Evolutionary conservation across 2,888 invertebrate genomes (phyloP), one percentile per base, ranked within the genome.

Genomic region (Brachypalpus laphriformis): DNA sequence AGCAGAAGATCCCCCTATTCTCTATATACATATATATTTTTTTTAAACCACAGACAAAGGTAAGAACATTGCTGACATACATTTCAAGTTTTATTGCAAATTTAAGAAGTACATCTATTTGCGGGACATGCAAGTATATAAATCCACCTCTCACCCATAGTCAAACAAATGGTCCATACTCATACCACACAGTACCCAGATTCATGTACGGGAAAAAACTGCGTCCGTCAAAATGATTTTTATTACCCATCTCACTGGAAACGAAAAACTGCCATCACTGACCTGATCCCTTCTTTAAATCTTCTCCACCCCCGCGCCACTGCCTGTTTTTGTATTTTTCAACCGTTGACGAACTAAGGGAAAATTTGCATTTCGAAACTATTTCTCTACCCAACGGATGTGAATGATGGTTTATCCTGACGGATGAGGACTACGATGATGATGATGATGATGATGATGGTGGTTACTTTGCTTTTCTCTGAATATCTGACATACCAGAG

Each of bases 381-480:
- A 61, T 72, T 72, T 25, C 45, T 40, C 49, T 31, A 49, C 49
- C 22, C 25, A 28, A 28, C 25, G 42, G 34, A 59, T 77, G 57
- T 72, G 72, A 78, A 66, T 63, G 78, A 78, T 78, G 72, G 72
- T 68, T 82, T 63, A 72, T 78, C 72, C 72, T 72, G 78, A 74
- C 63, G 66, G 78, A 78, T 77, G 82, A 37, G 71, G 47, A 71
- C 61, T 45, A 78, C 49, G 80, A 66, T 66, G 72, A 49, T 57
- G 72, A 65, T 34, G 47, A 47, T 59, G 57, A 42, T 61, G 54
- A 54, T 63, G 74, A 34, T 40, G 40, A 14, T 72, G 74, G 45
- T 71, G 71, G 68, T 74, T 68, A 81, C 74, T 74, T 80, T 74
- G 74, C 80, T 59, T 74, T 65, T 57, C 31, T 54, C 59, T 54